Evolutionary conservation across 2,888 invertebrate species (phyloP).

Genomic region (Argyresthia goedartella): DNA sequence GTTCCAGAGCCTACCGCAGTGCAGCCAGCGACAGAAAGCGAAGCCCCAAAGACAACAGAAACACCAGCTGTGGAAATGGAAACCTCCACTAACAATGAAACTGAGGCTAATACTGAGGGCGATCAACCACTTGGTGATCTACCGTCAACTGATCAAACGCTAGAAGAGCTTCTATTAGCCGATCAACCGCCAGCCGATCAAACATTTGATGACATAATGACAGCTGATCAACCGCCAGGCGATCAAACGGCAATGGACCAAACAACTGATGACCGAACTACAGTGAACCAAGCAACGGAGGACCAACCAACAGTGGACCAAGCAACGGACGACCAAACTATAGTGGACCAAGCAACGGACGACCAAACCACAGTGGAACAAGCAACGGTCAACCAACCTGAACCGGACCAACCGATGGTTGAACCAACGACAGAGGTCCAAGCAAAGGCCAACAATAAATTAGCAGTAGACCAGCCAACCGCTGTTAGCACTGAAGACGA

Average conservation of each 20-base stretch:
- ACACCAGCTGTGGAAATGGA: neutral
- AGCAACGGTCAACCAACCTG: no score
- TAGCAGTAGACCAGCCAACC: no score
- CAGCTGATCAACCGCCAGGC: conserved; percentile 2
- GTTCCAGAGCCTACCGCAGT: no score
- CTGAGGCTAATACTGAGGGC: neutral
- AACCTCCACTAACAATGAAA: neutral
- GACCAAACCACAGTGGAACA: no score
- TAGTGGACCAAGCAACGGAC: no score
- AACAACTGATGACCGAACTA: conserved; percentile 2
- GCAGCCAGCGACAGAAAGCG: neutral
- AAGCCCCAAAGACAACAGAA: neutral
- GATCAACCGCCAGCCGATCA: neutral
- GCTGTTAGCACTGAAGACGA: conserved; percentile 24
- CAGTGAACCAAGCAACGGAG: neutral
- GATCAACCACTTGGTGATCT: neutral
- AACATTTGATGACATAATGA: neutral
- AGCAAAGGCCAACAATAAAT: no score
- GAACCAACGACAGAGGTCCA: no score
- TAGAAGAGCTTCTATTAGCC: neutral
- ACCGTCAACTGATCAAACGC: neutral
- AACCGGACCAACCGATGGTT: no score
- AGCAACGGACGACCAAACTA: no score
- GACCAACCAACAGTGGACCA: neutral
- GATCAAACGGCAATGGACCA: neutral